A percentile compares a stretch with the other conserved stretches of the same genome.
phyloP scores from a whole-genome alignment of 2,888 invertebrate genomes.

The Tachystola acroxantha region DNA sequence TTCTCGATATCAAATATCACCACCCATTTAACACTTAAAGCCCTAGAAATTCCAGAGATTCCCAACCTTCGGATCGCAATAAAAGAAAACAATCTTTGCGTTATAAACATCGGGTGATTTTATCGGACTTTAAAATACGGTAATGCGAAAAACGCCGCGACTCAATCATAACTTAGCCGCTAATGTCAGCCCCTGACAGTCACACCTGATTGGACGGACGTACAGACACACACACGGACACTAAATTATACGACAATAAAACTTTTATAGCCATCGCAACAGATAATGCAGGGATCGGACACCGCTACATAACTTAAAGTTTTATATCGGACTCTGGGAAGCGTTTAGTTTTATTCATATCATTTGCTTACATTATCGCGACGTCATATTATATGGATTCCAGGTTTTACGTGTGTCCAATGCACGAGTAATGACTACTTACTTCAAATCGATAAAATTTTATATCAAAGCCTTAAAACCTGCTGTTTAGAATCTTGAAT shows the following conservation, averaged over 20 bases:
- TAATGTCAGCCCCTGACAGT: conserved; percentile 51
- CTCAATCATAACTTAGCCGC: conserved; percentile 66
- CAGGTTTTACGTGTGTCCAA: conserved; percentile 10
- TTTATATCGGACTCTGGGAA: conserved; percentile 8
- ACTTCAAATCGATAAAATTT: conserved; percentile 8
- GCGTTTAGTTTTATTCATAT: conserved; percentile 20
- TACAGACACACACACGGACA: conserved; percentile 19
- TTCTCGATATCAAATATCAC: not conserved
- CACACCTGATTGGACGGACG: conserved; percentile 44
- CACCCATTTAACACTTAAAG: conserved; percentile 2
- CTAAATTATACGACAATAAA: conserved; percentile 55
- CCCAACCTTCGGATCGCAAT: conserved; percentile 19
- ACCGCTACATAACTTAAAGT: conserved; percentile 16
- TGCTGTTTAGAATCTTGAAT: too few relatives aligned
- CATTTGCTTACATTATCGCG: conserved; percentile 23
- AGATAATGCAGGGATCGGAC: conserved; percentile 17
- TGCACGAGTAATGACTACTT: conserved; percentile 15
- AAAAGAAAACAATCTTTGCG: conserved; percentile 40
- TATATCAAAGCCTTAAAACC: not conserved
- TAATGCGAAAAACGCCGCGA: conserved; percentile 47
- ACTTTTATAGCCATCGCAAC: conserved; percentile 41
- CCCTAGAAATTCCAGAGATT: conserved; percentile 6
- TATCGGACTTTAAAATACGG: conserved; percentile 57
- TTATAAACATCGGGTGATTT: conserved; percentile 53
- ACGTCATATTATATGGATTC: conserved; percentile 12